Evolutionary conservation across 2,113 vertebrate genomes (phyloP).

Genomic region (Sinocyclocheilus grahami): DNA sequence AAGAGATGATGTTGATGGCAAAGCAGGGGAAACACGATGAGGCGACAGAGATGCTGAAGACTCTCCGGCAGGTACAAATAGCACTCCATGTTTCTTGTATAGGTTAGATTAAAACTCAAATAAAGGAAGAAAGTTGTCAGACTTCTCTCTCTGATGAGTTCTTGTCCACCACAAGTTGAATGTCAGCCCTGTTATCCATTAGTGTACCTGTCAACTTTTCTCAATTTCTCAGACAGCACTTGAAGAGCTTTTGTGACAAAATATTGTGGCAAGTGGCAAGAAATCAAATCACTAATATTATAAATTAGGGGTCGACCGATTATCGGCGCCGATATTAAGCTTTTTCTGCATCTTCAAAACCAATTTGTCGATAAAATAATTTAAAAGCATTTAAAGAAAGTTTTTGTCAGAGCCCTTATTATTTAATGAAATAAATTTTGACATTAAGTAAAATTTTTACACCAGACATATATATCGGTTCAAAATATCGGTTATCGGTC

Average conservation of each 20-base stretch:
- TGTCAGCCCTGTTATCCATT: not conserved
- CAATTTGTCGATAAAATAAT: too few relatives aligned
- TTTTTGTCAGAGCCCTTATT: too few relatives aligned
- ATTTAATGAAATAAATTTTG: too few relatives aligned
- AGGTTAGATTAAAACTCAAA: not conserved
- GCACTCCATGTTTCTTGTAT: not conserved
- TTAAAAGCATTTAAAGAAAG: too few relatives aligned
- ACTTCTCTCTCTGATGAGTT: not conserved
- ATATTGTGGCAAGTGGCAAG: not conserved
- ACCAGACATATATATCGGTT: too few relatives aligned
- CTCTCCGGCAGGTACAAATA: slow-evolving; percentile 87
- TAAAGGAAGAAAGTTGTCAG: not conserved
- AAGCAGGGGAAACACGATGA: slow-evolving; percentile 91
- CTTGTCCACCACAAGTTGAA: not conserved
- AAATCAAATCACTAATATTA: not conserved
- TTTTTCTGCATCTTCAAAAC: too few relatives aligned
- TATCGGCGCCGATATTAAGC: too few relatives aligned
- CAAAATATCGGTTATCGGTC: too few relatives aligned
- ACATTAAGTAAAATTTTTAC: too few relatives aligned
- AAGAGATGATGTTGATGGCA: slow-evolving; percentile 93
- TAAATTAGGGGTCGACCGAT: too few relatives aligned
- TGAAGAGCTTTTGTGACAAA: too few relatives aligned
- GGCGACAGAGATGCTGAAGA: slow-evolving; percentile 89
- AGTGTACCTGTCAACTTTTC: not conserved
- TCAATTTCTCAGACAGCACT: not conserved